Evolutionary conservation across 2,113 vertebrate genomes (phyloP).

Genomic region (Sebastes schlegelii): DNA sequence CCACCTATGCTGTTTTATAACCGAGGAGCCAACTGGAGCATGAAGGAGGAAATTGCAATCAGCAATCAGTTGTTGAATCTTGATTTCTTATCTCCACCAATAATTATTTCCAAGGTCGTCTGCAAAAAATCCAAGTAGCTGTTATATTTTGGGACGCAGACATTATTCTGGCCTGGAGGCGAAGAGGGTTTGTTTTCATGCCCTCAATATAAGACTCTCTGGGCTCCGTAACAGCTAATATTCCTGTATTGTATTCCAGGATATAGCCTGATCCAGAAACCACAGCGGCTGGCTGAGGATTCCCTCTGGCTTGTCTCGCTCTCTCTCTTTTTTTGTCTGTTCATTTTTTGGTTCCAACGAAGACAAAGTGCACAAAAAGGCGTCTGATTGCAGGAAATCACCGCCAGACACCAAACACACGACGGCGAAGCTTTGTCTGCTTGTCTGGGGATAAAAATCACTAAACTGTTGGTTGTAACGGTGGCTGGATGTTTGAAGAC

Average conservation of each 20-base stretch:
- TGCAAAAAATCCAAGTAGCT: conserved; percentile 16
- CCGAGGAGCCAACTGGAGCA: background rate
- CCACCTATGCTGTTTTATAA: conserved; percentile 12
- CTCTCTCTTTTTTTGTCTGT: conserved; percentile 14
- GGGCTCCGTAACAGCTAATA: conserved; percentile 50
- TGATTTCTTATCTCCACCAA: conserved; percentile 39
- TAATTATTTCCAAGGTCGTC: conserved; percentile 19
- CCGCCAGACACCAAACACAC: conserved; percentile 39
- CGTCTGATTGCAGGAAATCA: conserved; percentile 44
- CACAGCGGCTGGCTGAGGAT: conserved; percentile 55
- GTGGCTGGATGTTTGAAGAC: conserved; percentile 50
- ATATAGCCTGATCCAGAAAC: conserved; percentile 60
- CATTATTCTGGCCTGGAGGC: background rate
- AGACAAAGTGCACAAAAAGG: conserved; percentile 53
- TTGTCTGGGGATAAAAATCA: conserved; percentile 28
- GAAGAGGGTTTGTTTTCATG: conserved; percentile 44
- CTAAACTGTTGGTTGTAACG: conserved; percentile 33
- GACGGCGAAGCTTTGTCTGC: conserved; percentile 42
- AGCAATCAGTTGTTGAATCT: conserved; percentile 50
- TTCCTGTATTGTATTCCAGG: conserved; percentile 54
- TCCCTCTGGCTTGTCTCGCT: conserved; percentile 44
- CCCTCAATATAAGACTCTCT: conserved; percentile 18
- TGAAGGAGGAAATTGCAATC: conserved; percentile 43
- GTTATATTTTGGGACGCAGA: conserved; percentile 18
- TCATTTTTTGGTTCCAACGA: conserved; percentile 45